phyloP scores from a whole-genome alignment of 2,888 invertebrate genomes.

The Piscicola geometra region DNA sequence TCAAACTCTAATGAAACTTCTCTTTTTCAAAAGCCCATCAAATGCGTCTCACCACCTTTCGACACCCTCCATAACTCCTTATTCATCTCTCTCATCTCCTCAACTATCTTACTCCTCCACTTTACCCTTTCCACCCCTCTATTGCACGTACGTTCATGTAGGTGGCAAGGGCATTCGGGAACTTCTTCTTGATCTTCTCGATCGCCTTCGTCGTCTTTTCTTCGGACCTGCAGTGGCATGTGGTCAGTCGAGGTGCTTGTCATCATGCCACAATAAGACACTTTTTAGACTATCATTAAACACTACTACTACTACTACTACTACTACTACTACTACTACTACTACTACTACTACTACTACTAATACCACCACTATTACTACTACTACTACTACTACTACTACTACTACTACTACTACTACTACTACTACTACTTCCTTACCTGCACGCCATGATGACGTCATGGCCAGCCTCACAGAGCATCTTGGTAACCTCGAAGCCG shows the following conservation, averaged over 20 bases:
- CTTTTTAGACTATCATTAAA: no score
- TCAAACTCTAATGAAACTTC: neutral
- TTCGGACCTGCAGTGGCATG: slow-evolving; percentile 46
- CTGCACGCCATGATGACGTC: slow-evolving; percentile 48
- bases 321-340: slow-evolving; percentile 22
- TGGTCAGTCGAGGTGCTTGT: slow-evolving; percentile 47
- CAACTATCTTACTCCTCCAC: no score
- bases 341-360: slow-evolving; percentile 14
- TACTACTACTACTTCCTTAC: neutral
- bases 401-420: slow-evolving; percentile 23
- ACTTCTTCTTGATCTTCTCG: slow-evolving; percentile 45
- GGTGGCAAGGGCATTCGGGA: slow-evolving; percentile 47
- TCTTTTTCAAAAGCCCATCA: neutral
- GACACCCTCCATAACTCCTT: no score
- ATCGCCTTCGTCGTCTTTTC: slow-evolving; percentile 46
- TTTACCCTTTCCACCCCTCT: no score
- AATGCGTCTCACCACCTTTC: no score
- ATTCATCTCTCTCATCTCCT: no score
- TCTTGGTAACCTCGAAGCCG: slow-evolving; percentile 45
- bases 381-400: slow-evolving; percentile 14
- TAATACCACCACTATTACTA: no score
- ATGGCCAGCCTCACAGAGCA: slow-evolving; percentile 47
- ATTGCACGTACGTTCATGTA: slow-evolving; percentile 46
- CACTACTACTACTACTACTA: no score
- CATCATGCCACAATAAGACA: slow-evolving; percentile 47